A percentile compares a stretch with the other conserved stretches of the same genome.
These are phyloP conservation scores for Pollenia amentaria DNA, from an alignment of 2,888 invertebrate genomes.

Conservation along the genomic window DNA sequence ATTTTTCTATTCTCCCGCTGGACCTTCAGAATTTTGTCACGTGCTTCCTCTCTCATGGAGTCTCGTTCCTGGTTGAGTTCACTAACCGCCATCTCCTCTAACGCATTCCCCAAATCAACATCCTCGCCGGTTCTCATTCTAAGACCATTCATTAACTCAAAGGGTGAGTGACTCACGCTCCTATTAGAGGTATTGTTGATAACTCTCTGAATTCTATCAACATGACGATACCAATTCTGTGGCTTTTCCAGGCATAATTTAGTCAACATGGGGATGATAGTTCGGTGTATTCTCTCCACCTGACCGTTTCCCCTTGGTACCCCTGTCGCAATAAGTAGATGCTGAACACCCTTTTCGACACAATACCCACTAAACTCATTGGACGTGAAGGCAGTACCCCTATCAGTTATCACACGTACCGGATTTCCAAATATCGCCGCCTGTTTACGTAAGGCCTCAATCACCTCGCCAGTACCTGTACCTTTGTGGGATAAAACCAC, in stretches of 20 bases:
- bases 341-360: too few relatives aligned
- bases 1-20: not conserved
- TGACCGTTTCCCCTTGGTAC: too few relatives aligned
- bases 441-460: too few relatives aligned
- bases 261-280: too few relatives aligned
- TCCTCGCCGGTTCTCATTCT: constrained; percentile 44
- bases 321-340: too few relatives aligned
- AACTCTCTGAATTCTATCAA: constrained; percentile 13
- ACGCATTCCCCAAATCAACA: too few relatives aligned
- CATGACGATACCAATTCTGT: constrained; percentile 44
- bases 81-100: too few relatives aligned
- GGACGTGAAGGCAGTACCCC: constrained; percentile 81
- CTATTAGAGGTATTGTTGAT: constrained; percentile 38
- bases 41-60: not conserved
- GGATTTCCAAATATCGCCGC: too few relatives aligned
- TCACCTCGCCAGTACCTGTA: constrained; percentile 49
- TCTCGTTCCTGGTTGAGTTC: too few relatives aligned
- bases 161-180: not conserved
- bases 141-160: constrained; percentile 20
- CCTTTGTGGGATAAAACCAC: constrained; percentile 80
- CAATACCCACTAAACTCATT: constrained; percentile 80
- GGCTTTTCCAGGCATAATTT: constrained; percentile 77
- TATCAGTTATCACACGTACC: too few relatives aligned
- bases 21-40: not conserved
- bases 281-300: too few relatives aligned